These are phyloP conservation scores for Chrysocyon brachyurus DNA, from an alignment of 2,797 vertebrate species.

Conservation along the genomic window DNA sequence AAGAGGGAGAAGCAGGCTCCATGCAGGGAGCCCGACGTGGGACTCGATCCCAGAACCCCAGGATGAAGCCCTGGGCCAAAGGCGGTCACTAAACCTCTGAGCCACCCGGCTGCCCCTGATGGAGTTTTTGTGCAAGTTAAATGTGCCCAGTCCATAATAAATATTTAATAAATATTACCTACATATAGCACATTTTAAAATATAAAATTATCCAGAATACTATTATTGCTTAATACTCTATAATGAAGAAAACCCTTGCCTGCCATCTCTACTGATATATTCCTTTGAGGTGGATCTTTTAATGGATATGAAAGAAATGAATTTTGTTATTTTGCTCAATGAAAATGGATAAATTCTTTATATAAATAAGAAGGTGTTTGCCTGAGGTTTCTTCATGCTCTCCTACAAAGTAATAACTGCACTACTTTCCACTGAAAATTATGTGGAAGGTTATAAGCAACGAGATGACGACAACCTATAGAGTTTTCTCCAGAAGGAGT, in stretches of 20 bases:
- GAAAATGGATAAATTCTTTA: conserved; percentile 30
- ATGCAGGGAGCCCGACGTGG: too few relatives aligned
- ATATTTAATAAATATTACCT: conserved; percentile 32
- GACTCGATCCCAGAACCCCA: too few relatives aligned
- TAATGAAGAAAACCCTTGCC: conserved; percentile 34
- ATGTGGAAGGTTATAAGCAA: not conserved
- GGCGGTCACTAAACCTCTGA: too few relatives aligned
- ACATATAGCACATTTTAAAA: not conserved
- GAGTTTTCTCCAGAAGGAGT: not conserved
- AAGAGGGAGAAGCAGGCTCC: too few relatives aligned
- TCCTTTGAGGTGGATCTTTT: not conserved
- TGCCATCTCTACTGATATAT: not conserved
- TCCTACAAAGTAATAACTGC: not conserved
- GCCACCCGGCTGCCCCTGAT: too few relatives aligned
- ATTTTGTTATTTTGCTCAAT: conserved; percentile 17
- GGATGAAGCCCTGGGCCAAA: too few relatives aligned
- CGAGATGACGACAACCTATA: conserved; percentile 39
- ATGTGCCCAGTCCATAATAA: not conserved
- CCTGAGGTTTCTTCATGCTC: not conserved
- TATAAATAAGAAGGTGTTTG: conserved; percentile 38
- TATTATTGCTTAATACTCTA: not conserved
- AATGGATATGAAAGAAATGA: conserved; percentile 7
- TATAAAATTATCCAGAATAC: conserved; percentile 38
- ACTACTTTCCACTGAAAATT: not conserved
- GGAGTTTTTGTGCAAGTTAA: not conserved